Evolutionary conservation across 2,888 invertebrate species (phyloP).

Genomic region (Belgica antarctica): DNA sequence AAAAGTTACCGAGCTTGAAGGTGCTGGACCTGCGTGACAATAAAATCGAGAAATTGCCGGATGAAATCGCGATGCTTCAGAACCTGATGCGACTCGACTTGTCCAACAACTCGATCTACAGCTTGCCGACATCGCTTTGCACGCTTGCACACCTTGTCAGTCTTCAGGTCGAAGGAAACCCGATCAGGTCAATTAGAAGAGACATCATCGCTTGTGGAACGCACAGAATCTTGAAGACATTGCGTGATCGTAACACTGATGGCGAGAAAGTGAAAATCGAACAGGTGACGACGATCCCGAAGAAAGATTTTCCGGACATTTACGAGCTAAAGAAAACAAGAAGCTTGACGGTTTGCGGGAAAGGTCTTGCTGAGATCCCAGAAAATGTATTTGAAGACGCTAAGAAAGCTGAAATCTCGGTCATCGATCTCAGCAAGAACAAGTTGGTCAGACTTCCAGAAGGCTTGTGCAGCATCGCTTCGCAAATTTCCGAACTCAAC

Average conservation of each 20-base stretch:
- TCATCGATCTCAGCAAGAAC: conserved; percentile 81
- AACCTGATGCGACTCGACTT: conserved; percentile 79
- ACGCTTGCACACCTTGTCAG: conserved; percentile 75
- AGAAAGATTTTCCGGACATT: conserved; percentile 51
- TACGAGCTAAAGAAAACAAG: conserved; percentile 60
- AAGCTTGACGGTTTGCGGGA: conserved; percentile 53
- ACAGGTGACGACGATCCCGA: conserved; percentile 24
- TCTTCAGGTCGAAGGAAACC: conserved; percentile 82
- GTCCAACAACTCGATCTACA: conserved; percentile 72
- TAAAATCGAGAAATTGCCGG: conserved; percentile 71
- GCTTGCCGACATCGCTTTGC: conserved; percentile 67
- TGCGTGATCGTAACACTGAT: conserved; percentile 60
- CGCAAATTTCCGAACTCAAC: conserved; percentile 60
- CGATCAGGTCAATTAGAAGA: conserved; percentile 73
- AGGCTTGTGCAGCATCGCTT: conserved; percentile 58
- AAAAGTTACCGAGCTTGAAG: conserved; percentile 69
- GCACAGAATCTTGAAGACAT: conserved; percentile 71
- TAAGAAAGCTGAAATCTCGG: conserved; percentile 66
- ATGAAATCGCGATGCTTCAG: conserved; percentile 72
- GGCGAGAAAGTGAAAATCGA: conserved; percentile 17
- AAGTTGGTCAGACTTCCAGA: conserved; percentile 65
- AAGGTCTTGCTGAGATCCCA: conserved; percentile 66
- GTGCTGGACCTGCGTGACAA: conserved; percentile 80
- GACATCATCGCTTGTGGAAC: conserved; percentile 87
- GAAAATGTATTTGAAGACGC: conserved; percentile 71